Percentiles rank a stretch among this genome's conserved stretches.
Conservation (phyloP, 1,140 invertebrate species). For the Anastatus disparis region DNA sequence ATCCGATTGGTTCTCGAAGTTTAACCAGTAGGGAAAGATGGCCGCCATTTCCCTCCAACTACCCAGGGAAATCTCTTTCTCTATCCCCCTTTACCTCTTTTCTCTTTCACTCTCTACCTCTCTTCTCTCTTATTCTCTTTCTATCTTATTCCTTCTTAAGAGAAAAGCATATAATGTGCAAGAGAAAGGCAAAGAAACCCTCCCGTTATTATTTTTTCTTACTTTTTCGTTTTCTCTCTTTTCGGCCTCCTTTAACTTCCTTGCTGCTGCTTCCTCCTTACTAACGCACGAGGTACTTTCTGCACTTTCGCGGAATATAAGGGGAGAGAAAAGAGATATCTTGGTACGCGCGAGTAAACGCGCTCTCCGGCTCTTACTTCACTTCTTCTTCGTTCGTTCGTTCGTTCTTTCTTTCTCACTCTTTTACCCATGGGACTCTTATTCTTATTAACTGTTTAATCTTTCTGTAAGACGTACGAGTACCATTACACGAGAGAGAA, state of each 20-base stretch:
- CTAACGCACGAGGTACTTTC: background rate
- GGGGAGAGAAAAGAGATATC: constrained; percentile 29
- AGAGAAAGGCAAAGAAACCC: constrained; percentile 33
- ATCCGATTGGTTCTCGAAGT: constrained; percentile 67
- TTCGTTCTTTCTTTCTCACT: background rate
- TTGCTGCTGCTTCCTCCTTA: background rate
- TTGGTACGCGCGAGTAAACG: no score
- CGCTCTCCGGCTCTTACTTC: constrained; percentile 2
- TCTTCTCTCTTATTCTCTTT: no score
- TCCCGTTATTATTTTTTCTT: no score
- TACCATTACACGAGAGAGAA: constrained; percentile 61
- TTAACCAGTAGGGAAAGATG: constrained; percentile 67
- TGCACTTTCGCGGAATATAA: constrained; percentile 41
- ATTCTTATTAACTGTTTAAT: constrained; percentile 70
- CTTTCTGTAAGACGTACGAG: constrained; percentile 65
- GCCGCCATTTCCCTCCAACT: constrained; percentile 68
- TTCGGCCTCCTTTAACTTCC: background rate
- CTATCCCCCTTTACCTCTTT: constrained; percentile 47
- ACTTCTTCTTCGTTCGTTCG: no score
- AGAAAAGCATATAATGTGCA: constrained; percentile 5
- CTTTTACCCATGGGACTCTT: constrained; percentile 60
- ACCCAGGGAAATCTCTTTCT: constrained; percentile 60
- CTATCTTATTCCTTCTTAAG: background rate
- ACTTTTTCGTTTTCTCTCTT: constrained; percentile 39
- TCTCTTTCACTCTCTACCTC: constrained; percentile 29